Evolutionary conservation across 37 sponge, comb jelly and placozoan species (phyloP).

Genomic region (Aplysina aerophoba): DNA sequence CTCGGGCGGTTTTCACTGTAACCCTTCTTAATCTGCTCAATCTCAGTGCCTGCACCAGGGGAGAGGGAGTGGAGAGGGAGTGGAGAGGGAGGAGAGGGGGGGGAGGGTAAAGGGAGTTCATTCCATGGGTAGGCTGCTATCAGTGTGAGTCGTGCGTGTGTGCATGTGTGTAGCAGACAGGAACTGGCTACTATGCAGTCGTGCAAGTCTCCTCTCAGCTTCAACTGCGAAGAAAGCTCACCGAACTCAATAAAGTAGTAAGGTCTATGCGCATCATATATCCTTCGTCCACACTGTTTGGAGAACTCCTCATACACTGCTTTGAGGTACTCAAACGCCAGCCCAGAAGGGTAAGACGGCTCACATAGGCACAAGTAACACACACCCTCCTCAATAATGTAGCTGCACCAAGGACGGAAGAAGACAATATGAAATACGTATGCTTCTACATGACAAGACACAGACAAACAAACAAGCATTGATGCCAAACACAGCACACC

Average conservation of each 20-base stretch:
- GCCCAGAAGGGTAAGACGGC: slow-evolving; percentile 73
- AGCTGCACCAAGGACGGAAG: slow-evolving; percentile 39
- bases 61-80: neutral
- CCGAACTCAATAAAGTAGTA: slow-evolving; percentile 97
- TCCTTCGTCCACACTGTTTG: slow-evolving; percentile 69
- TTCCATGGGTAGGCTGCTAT: no score
- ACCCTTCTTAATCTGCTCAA: slow-evolving; percentile 84
- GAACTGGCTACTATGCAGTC: no score
- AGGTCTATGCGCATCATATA: slow-evolving; percentile 80
- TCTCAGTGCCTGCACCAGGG: slow-evolving; percentile 68
- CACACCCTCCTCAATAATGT: slow-evolving; percentile 76
- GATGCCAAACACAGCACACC: neutral
- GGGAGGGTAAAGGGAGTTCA: no score
- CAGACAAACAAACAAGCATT: neutral
- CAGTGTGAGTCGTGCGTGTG: no score
- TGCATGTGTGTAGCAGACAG: no score
- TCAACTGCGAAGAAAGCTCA: slow-evolving; percentile 61
- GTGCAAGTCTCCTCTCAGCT: no score
- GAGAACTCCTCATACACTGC: slow-evolving; percentile 75
- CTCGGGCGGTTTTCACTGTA: slow-evolving; percentile 79
- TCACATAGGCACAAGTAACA: slow-evolving; percentile 93
- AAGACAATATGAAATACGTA: no score
- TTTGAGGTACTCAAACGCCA: slow-evolving; percentile 93
- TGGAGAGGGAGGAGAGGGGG: neutral
- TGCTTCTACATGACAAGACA: neutral